These are phyloP conservation scores for Caenorhabditis macrosperma DNA, from an alignment of 2,888 invertebrate species.

Conservation along the genomic window DNA sequence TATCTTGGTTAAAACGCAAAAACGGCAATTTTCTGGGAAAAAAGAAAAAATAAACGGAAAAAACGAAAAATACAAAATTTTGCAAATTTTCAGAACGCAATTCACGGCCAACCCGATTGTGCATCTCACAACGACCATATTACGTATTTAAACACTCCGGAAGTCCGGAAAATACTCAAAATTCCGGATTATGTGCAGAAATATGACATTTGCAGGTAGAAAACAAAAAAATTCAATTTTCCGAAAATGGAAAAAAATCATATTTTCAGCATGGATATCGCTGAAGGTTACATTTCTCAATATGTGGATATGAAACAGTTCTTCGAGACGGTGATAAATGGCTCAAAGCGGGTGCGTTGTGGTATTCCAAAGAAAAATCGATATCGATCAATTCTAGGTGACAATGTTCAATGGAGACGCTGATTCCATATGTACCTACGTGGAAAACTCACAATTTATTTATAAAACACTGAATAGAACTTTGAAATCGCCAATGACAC, in stretches of 20 bases:
- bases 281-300: slow-evolving; percentile 60
- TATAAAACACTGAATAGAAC: slow-evolving; percentile 76
- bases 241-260: no score
- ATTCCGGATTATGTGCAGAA: slow-evolving; percentile 65
- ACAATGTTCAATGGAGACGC: slow-evolving; percentile 83
- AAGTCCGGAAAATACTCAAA: slow-evolving; percentile 66
- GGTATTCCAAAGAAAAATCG: not conserved
- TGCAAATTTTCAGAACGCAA: slow-evolving; percentile 15
- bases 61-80: no score
- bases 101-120: slow-evolving; percentile 67
- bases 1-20: no score
- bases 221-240: no score
- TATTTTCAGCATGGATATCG: slow-evolving; percentile 55
- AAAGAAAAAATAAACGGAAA: no score
- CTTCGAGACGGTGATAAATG: slow-evolving; percentile 37
- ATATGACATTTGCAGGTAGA: slow-evolving; percentile 74
- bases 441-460: slow-evolving; percentile 82
- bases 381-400: slow-evolving; percentile 58
- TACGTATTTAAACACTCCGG: slow-evolving; percentile 68
- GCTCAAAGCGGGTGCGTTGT: slow-evolving; percentile 46
- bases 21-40: no score
- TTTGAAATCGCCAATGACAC: slow-evolving; percentile 61
- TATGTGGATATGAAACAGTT: slow-evolving; percentile 68
- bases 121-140: slow-evolving; percentile 71
- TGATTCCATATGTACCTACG: slow-evolving; percentile 82